Percentiles rank a stretch among this genome's conserved stretches.
phyloP scores from a whole-genome alignment of 2,113 vertebrate genomes.

The Aythya baeri region DNA sequence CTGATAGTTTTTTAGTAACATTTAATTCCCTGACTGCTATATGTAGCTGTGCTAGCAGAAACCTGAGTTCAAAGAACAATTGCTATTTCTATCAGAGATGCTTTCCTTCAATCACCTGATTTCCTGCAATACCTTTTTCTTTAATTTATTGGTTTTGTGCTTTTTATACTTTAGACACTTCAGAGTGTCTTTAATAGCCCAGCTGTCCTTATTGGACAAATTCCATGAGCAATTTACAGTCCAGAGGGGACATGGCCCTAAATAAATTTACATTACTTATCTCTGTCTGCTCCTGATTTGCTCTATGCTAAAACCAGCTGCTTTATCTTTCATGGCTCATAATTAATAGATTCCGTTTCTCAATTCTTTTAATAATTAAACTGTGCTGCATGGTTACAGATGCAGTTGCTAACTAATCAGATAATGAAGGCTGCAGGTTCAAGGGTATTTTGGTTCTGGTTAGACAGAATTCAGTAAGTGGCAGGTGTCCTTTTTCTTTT shows the following conservation, averaged over 20 bases:
- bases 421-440: rapidly evolving
- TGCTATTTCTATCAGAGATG: not conserved
- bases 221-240: not conserved
- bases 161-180: not conserved
- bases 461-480: rapidly evolving
- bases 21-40: not conserved
- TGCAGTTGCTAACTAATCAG: not conserved
- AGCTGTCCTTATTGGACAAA: rapidly evolving
- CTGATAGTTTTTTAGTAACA: rapidly evolving
- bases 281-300: not conserved
- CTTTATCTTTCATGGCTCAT: not conserved
- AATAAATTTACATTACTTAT: rapidly evolving
- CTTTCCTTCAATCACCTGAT: not conserved
- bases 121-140: rapidly evolving
- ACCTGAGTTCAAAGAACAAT: rapidly evolving
- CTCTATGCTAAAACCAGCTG: not conserved
- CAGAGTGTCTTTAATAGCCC: rapidly evolving
- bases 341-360: not conserved
- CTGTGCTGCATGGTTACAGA: rapidly evolving
- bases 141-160: not conserved
- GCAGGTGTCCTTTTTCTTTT: not conserved
- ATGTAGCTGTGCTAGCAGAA: not conserved
- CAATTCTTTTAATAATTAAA: not conserved
- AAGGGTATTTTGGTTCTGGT: not conserved
- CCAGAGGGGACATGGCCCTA: rapidly evolving